These are phyloP conservation scores for Neomorphus geoffroyi DNA, from an alignment of 2,797 vertebrate genomes.

Conservation along the genomic window DNA sequence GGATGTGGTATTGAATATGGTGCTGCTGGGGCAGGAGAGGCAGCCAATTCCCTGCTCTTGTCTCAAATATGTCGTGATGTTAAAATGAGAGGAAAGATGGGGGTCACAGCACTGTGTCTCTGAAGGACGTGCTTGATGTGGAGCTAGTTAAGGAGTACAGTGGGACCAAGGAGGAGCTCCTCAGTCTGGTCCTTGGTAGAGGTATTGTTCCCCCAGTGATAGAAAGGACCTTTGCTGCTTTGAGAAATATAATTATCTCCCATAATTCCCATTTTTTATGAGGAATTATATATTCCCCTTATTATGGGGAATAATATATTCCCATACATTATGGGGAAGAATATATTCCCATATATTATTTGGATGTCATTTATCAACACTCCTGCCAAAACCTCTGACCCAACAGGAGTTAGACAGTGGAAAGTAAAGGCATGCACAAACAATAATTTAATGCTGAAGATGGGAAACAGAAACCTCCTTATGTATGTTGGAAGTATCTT, in stretches of 20 bases:
- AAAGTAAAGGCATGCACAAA: not conserved
- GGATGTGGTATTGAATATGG: not conserved
- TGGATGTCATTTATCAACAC: not conserved
- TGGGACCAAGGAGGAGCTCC: too few relatives aligned
- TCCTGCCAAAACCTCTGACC: not conserved
- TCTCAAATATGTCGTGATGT: fast-evolving
- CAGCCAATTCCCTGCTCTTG: not conserved
- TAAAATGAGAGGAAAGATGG: not conserved
- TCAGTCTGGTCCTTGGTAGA: too few relatives aligned
- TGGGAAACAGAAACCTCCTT: not conserved
- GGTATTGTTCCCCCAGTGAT: too few relatives aligned
- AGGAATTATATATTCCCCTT: too few relatives aligned
- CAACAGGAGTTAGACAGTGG: not conserved
- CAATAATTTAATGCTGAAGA: not conserved
- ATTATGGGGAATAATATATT: not conserved
- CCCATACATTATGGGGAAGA: not conserved
- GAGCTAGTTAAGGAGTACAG: too few relatives aligned
- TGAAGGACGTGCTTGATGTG: too few relatives aligned
- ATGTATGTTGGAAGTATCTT: not conserved
- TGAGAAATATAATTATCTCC: too few relatives aligned
- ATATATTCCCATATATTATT: not conserved
- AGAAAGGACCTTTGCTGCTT: too few relatives aligned
- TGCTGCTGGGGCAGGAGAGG: not conserved
- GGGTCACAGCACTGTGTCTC: not conserved
- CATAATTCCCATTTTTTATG: too few relatives aligned